phyloP scores from a whole-genome alignment of 2,797 vertebrate species.

The Prunella strophiata region DNA sequence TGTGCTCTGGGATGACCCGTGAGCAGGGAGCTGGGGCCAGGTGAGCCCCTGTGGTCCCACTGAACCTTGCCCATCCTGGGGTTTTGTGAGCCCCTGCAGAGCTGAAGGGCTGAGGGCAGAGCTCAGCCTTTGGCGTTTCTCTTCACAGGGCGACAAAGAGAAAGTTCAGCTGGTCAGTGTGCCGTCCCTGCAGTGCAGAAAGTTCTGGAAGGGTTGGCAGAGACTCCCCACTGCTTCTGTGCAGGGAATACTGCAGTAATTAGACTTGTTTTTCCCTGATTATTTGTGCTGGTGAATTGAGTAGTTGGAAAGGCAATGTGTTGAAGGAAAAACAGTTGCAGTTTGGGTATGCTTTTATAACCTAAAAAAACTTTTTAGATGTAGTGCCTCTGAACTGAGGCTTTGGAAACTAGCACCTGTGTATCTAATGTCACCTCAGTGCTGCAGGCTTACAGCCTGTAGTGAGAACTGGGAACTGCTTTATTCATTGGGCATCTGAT shows the following conservation, averaged over 20 bases:
- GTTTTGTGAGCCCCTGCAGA: not conserved
- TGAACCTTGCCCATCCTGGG: not conserved
- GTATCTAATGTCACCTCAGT: not conserved
- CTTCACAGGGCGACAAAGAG: rapidly evolving
- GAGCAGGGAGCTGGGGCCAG: not conserved
- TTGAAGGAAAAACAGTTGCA: not conserved
- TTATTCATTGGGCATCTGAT: not conserved
- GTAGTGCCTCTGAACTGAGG: not conserved
- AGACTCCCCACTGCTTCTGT: not conserved
- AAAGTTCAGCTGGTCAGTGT: not conserved
- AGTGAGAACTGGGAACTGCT: not conserved
- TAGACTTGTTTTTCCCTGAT: not conserved
- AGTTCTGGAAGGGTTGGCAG: too few species aligned
- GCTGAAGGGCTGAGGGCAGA: not conserved
- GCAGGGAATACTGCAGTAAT: not conserved
- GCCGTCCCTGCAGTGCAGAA: rapidly evolving
- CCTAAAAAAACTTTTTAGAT: not conserved
- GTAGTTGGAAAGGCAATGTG: not conserved
- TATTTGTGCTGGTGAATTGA: not conserved
- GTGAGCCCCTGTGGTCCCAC: not conserved
- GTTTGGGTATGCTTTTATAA: rapidly evolving
- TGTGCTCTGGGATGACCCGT: not conserved
- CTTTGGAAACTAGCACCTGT: not conserved
- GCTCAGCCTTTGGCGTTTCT: too few species aligned
- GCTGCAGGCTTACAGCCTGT: not conserved